Base-by-base conservation (phyloP, 2,888 invertebrate species). In the Nomada fucata region DNA sequence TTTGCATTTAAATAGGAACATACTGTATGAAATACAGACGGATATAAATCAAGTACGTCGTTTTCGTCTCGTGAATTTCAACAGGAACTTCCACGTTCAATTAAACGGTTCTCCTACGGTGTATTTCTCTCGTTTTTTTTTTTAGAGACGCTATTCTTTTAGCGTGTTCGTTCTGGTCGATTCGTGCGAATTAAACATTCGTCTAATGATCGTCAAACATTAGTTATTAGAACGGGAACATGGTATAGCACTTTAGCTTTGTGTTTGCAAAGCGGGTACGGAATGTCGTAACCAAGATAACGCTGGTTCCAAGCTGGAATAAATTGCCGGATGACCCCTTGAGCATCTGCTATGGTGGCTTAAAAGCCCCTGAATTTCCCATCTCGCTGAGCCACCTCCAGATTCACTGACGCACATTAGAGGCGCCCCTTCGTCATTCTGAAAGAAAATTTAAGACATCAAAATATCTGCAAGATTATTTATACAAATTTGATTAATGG, bases 381-480 rank as follows among this genome's bases (percentile, higher is more conserved):
- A 96, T 69, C 94, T 93, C 55, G 94, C 94, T 3, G 93, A 93
- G 69, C 95, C 94, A 36, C 47, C 47, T 60, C 94, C 94, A 4
- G 93, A 93, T 76, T 95, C 95, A 61, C 94, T 94, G 88, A 95
- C 94, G 88, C 96, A 96, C 95, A 96, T 95, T 75, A 96, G 89
- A 13, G 96, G 96, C 26, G 96, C 95, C n/a, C 96, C 96, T 92
- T 96, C 95, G 86, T 96, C 96, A 87, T 95, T 95, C 96, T 96
- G 89, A 69, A 88, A 84, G 5, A 10, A 50, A 64, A 1, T 15
- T 47, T 3, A 59, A 29, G 26, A 71, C 15, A 5, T 15, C 13
- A 15, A 13, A 20, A n/a, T 13, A 20, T 26, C 11, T 2, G 36
- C 2, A 53, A 20, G 0, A 67, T 36, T 29, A 18, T 18, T 55